Evolutionary conservation across 2,113 vertebrate genomes (phyloP).

Genomic region (Mormyrus iriodes): DNA sequence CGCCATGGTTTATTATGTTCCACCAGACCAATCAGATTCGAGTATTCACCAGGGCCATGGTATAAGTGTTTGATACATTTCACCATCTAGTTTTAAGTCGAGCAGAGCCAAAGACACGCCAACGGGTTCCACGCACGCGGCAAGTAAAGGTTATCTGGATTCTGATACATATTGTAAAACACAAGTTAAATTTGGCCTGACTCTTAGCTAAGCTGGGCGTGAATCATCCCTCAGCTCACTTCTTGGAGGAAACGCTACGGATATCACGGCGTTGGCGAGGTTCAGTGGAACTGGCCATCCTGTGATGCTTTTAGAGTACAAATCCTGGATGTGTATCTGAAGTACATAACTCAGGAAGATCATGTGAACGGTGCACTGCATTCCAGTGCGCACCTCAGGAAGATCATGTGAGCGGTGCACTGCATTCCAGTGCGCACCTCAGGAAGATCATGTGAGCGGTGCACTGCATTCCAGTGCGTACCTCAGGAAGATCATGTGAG

Average conservation of each 20-base stretch:
- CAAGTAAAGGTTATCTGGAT: background rate
- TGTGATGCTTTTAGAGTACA: background rate
- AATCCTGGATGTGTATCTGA: background rate
- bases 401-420: no score
- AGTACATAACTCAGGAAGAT: background rate
- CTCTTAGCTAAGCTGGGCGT: background rate
- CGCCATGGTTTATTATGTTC: background rate
- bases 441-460: background rate
- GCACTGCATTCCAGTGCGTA: background rate
- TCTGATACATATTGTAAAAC: background rate
- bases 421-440: no score
- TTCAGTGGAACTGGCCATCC: background rate
- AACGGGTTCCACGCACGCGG: background rate
- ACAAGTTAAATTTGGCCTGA: background rate
- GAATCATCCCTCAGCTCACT: background rate
- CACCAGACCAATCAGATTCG: background rate
- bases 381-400: no score
- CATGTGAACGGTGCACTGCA: no score
- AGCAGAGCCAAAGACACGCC: background rate
- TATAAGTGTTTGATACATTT: background rate
- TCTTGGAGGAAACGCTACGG: background rate
- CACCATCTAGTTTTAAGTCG: no score
- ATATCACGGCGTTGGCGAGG: background rate
- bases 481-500: background rate
- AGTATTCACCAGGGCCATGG: no score